A percentile compares a stretch with the other conserved stretches of the same genome.
Conservation (phyloP, 2,797 vertebrate species). For the Pagetopsis macropterus region DNA sequence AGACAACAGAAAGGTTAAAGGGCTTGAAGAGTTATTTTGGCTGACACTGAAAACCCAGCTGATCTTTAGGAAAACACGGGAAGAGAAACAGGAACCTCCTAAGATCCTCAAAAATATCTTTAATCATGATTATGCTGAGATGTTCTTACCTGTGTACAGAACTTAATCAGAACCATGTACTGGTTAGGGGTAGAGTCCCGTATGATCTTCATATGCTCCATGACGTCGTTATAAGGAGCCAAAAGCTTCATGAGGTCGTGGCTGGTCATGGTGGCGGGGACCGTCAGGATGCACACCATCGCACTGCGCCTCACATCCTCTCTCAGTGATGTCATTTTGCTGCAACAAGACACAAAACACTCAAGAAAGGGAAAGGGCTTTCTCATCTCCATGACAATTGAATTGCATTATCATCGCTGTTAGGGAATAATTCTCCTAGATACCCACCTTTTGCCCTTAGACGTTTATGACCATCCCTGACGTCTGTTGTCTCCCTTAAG, state of each 20-base stretch:
- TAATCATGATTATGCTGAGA: neutral
- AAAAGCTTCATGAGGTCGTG: constrained; percentile 99
- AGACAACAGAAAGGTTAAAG: neutral
- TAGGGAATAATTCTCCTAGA: too few relatives aligned
- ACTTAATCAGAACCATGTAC: constrained; percentile 98
- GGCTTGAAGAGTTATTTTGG: too few relatives aligned
- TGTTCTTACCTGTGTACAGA: constrained; percentile 89
- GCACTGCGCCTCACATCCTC: constrained; percentile 94
- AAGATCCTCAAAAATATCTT: neutral
- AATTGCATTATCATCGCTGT: too few relatives aligned
- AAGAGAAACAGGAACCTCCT: neutral
- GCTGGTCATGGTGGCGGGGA: constrained; percentile 97
- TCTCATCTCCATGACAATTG: too few relatives aligned
- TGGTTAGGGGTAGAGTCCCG: constrained; percentile 97
- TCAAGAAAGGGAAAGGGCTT: too few relatives aligned
- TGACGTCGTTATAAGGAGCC: constrained; percentile 95
- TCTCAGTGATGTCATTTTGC: constrained; percentile 97
- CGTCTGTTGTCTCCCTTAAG: too few relatives aligned
- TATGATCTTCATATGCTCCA: constrained; percentile 99
- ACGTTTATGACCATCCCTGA: too few relatives aligned
- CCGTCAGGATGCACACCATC: constrained; percentile 96
- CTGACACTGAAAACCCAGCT: neutral
- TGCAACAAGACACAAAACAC: constrained; percentile 54
- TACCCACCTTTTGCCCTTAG: too few relatives aligned
- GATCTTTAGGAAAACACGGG: neutral